Percentiles rank a stretch among this genome's conserved stretches.
phyloP scores from a whole-genome alignment of 2,113 vertebrate species.

The Notarius quadriscutis region DNA sequence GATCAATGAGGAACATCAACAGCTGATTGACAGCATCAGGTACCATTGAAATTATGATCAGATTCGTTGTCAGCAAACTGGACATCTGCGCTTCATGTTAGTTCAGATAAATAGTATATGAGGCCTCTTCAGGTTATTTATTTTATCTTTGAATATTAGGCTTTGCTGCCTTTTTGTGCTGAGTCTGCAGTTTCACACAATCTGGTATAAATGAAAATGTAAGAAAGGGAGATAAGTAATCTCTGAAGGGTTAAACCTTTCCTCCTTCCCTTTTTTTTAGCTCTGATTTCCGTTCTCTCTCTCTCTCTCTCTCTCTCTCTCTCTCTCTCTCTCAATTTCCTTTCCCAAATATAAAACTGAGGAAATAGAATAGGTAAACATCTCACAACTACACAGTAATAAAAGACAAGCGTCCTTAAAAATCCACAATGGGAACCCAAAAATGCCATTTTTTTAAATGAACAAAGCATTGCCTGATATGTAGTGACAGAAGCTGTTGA shows the following conservation, averaged over 20 bases:
- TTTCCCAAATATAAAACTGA: background rate
- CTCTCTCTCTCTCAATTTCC: background rate
- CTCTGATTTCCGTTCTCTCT: background rate
- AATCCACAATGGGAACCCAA: constrained; percentile 3
- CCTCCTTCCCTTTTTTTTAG: background rate
- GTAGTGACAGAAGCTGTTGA: constrained; percentile 30
- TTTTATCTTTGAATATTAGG: background rate
- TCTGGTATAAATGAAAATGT: background rate
- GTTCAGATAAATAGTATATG: background rate
- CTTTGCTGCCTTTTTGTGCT: background rate
- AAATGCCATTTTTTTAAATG: background rate
- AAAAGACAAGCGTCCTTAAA: background rate
- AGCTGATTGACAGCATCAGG: constrained; percentile 95
- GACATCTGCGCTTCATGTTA: background rate
- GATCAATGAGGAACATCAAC: constrained; percentile 78
- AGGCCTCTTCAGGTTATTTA: background rate
- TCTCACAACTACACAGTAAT: background rate
- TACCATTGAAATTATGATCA: constrained; percentile 60
- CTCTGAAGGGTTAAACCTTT: background rate
- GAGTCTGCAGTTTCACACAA: background rate
- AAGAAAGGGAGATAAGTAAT: background rate
- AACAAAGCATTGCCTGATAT: constrained; percentile 25
- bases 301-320: background rate
- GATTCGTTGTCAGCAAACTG: background rate
- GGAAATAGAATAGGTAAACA: background rate